Base-by-base conservation (phyloP, 2,113 vertebrate species). In the Daboia siamensis region DNA sequence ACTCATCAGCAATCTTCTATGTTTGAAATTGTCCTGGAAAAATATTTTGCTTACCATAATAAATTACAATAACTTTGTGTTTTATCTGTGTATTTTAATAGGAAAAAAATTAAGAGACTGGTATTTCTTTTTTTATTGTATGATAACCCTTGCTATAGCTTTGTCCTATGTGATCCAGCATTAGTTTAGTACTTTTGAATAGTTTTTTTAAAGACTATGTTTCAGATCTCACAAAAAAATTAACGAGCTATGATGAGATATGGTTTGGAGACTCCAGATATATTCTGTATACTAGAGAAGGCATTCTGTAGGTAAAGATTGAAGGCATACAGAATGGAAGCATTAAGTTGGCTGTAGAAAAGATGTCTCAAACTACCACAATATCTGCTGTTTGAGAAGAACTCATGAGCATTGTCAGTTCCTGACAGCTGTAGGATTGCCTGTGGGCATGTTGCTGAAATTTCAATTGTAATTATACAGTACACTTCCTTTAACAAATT, bases 401-500 rank as follows among this genome's bases (percentile, higher is more conserved):
- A 95, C 96, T 97, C 94, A 93, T 93, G 90, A 95, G 96, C 10
- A 0, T 96, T 97, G 97, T 97, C 93, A 96, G 96, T 97, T 97
- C 95, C 94, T 98, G 97, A 97, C 97, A 98, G 97, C 97, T 98
- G 97, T 96, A 95, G 97, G 95, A 97, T 97, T 97, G 97, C 97
- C 98, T 97, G 97, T 97, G 96, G 97, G 97, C 97, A 97, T 98
- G 95, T 97, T 97, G 96, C 97, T 98, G 97, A 97, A 97, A 97
- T 98, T 98, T 97, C 97, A 97, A 97, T 97, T 98, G 96, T 98
- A 98, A 97, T 98, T 98, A 98, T 97, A 97, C 97, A 98, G 96
- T 97, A 98, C 97, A 97, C 97, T 98, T 98, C 97, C 97, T 97
- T 97, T 97, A 97, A 97, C 97, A 97, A 97, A 97, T 97, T 97